Evolutionary conservation across 2,888 invertebrate genomes (phyloP), one percentile per base, ranked within the genome.

Genomic region (Acanthosepion esculentum): DNA sequence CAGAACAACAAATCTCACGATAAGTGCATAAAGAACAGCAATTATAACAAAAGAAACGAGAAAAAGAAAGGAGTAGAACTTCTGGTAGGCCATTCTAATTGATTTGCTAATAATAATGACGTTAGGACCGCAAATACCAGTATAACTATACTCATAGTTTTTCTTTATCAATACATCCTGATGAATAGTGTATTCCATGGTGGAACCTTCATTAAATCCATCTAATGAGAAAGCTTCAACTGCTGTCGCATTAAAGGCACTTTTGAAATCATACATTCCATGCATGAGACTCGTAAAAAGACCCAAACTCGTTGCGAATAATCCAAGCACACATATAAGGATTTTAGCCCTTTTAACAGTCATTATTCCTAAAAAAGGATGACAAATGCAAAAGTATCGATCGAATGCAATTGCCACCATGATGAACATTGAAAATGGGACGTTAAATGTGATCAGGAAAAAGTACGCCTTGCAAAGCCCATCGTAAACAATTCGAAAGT

Each of bases 401-500:
- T 97, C 97, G 48, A 97, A 96, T 29, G 97, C 97, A 23, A 97
- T 97, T 29, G 96, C 96, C 10, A 97, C 96, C 96, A 97, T 97
- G 55, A 97, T 96, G 94, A 97, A 96, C 29, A 97, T 96, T 20
- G 97, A 97, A 94, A 96, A 96, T 1, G 97, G 97, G 12, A 97
- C 96, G 92, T 96, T 96, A 12, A 96, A 96, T 7, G 96, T 97
- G 41, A 97, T 96, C 18, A 97, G 95, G 92, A 97, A 97, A 92
- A 96, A 96, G 94, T 97, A 97, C n/a, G 96, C 92, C 94, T 97
- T 97, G 95, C 97, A 97, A 78, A 96, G 95, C 78, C 95, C 94
- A 95, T 97, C 96, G 93, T 95, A 96, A 93, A 96, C 95, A 48
- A 97, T 41, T 15, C 41, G 41, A 48, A 41, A 95, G 26, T 91